Evolutionary conservation across 2,888 invertebrate genomes (phyloP).

Genomic region (Eugnorisma glareosa): DNA sequence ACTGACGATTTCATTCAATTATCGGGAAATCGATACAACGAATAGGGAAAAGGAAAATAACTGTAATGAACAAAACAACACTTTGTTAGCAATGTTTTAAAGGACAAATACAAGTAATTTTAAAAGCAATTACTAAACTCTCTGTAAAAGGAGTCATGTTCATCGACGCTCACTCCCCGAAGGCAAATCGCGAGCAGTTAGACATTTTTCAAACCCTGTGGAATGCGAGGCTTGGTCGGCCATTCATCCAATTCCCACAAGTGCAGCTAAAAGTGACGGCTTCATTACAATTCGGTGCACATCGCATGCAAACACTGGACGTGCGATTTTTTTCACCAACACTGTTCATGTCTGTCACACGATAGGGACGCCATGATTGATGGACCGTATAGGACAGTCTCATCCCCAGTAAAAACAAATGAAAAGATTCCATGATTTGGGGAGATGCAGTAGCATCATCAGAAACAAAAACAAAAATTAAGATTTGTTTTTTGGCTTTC

Average conservation of each 20-base stretch:
- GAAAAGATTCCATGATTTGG: neutral
- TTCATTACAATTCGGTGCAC: constrained; percentile 75
- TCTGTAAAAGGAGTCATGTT: constrained; percentile 15
- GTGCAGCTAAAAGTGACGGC: constrained; percentile 64
- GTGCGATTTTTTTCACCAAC: constrained; percentile 69
- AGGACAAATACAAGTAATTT: neutral
- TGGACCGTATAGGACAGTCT: neutral
- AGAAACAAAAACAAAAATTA: neutral
- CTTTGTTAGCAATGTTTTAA: neutral
- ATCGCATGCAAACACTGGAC: constrained; percentile 74
- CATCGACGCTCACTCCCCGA: constrained; percentile 16
- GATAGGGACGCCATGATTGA: constrained; percentile 33
- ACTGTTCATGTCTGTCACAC: constrained; percentile 65
- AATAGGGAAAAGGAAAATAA: neutral
- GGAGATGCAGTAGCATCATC: neutral
- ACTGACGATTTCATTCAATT: no score
- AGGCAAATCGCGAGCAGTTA: constrained; percentile 29
- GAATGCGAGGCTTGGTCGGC: constrained; percentile 46
- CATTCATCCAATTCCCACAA: constrained; percentile 71
- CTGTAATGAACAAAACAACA: neutral
- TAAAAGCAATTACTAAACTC: constrained; percentile 13
- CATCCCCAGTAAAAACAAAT: neutral
- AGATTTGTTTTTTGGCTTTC: neutral
- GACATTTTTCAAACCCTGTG: constrained; percentile 35
- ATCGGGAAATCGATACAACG: neutral